Percentiles rank a stretch among this genome's conserved stretches.
Conservation (phyloP, 2,113 vertebrate species). For the Gasterosteus nipponicus region DNA sequence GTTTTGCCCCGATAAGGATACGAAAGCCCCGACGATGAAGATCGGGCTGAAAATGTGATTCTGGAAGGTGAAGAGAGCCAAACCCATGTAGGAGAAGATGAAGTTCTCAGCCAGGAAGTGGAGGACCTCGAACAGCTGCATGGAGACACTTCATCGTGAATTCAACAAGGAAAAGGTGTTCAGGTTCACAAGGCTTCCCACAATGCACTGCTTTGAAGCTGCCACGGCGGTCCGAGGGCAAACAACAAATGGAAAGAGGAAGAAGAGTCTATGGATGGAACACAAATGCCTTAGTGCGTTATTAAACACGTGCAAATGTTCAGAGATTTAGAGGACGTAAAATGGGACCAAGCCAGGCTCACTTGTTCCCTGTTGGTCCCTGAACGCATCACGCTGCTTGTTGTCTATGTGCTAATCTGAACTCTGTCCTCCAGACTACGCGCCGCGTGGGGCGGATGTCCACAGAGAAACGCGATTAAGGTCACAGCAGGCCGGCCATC, state of each 20-base stretch:
- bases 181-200: background rate
- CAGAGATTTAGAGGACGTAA: too few species aligned
- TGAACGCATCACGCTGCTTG: conserved; percentile 20
- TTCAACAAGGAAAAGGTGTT: background rate
- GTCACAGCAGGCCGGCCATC: conserved; percentile 65
- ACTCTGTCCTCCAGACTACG: conserved; percentile 41
- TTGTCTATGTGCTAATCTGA: conserved; percentile 52
- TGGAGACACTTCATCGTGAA: background rate
- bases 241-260: too few species aligned
- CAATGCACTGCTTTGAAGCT: background rate
- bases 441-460: conserved; percentile 46
- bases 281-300: too few species aligned
- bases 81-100: conserved; percentile 98
- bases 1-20: conserved; percentile 85
- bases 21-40: conserved; percentile 95
- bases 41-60: conserved; percentile 95
- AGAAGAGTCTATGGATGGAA: too few species aligned
- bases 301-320: too few species aligned
- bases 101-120: conserved; percentile 98
- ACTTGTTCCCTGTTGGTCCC: background rate
- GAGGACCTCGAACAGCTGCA: conserved; percentile 93
- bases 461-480: conserved; percentile 70
- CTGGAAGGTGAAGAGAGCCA: conserved; percentile 98
- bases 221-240: too few species aligned
- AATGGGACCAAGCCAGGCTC: too few species aligned